Percentiles rank a stretch among this genome's conserved stretches.
Evolutionary conservation across 1,140 invertebrate genomes (phyloP).

Genomic region (Colletes gigas): DNA sequence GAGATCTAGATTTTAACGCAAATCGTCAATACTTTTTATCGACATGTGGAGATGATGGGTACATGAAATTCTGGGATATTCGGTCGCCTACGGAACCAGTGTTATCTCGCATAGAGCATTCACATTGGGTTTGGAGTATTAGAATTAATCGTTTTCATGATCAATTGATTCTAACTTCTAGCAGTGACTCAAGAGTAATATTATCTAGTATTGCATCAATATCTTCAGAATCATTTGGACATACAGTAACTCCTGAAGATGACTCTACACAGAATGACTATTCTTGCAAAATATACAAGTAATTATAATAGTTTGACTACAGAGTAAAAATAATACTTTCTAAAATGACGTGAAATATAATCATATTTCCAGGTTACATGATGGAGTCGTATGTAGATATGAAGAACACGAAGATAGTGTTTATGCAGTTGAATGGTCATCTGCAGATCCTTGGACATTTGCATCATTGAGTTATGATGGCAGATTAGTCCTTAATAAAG

Average conservation of each 20-base stretch:
- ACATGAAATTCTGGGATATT: conserved; percentile 97
- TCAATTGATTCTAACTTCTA: conserved; percentile 96
- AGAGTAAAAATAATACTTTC: neutral
- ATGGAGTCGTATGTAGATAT: conserved; percentile 93
- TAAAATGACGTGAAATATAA: conserved; percentile 11
- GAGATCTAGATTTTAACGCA: conserved; percentile 98
- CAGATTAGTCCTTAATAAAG: conserved; percentile 94
- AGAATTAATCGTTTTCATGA: conserved; percentile 98
- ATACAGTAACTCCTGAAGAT: conserved; percentile 81
- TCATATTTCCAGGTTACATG: conserved; percentile 83
- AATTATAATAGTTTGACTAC: conserved; percentile 34
- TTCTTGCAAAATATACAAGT: conserved; percentile 76
- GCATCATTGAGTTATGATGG: conserved; percentile 98
- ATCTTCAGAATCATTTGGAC: conserved; percentile 89
- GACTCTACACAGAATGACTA: conserved; percentile 69
- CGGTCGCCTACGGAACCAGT: conserved; percentile 90
- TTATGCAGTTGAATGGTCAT: conserved; percentile 98
- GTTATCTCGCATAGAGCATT: conserved; percentile 92
- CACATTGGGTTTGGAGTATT: conserved; percentile 98
- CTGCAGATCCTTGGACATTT: conserved; percentile 98
- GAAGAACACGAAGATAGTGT: conserved; percentile 99
- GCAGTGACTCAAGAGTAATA: conserved; percentile 96
- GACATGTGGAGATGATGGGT: conserved; percentile 97
- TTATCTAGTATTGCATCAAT: conserved; percentile 93
- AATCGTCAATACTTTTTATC: conserved; percentile 97